Evolutionary conservation across 2,888 invertebrate genomes (phyloP).

Genomic region (Heliconius ismenius): DNA sequence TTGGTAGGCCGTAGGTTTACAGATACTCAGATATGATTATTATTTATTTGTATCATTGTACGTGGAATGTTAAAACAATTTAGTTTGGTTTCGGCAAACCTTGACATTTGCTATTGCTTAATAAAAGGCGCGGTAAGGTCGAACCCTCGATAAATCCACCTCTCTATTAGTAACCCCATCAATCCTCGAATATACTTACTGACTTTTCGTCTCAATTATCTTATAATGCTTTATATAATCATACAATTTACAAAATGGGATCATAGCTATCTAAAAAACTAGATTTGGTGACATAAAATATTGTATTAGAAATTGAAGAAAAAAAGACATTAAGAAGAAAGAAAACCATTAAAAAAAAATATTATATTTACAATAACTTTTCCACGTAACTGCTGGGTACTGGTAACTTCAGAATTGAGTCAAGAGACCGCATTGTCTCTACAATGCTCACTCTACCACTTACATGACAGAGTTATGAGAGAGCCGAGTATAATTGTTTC

Average conservation of each 20-base stretch:
- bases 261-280: no score
- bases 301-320: neutral
- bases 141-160: conserved; percentile 27
- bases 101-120: conserved; percentile 40
- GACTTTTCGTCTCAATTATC: neutral
- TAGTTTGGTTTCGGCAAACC: conserved; percentile 26
- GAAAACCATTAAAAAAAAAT: neutral
- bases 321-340: no score
- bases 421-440: no score
- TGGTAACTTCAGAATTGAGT: neutral
- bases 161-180: conserved; percentile 21
- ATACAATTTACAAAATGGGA: no score
- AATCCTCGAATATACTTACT: conserved; percentile 13
- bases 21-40: neutral
- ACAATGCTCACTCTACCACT: no score
- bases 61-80: conserved; percentile 4
- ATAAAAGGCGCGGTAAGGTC: conserved; percentile 33
- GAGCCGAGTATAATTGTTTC: neutral
- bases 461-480: neutral
- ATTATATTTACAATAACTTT: no score
- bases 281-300: neutral
- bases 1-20: neutral
- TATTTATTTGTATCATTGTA: conserved; percentile 4
- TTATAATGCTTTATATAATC: neutral
- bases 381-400: no score